Conservation (phyloP, 2,888 invertebrate species). For the Catonia carolina region DNA sequence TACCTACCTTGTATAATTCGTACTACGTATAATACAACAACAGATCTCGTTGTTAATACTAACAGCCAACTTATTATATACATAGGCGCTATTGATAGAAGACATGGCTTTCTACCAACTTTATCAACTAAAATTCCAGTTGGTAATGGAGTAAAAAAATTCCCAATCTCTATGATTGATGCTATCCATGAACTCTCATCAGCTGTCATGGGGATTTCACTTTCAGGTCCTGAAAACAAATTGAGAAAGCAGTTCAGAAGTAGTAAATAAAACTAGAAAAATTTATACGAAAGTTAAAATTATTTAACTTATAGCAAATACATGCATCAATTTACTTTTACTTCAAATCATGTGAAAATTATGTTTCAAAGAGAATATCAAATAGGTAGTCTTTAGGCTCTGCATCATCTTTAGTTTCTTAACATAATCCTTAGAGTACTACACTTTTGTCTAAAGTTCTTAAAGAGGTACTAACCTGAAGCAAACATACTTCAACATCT, state of each 20-base stretch:
- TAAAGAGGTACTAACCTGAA: too few species aligned
- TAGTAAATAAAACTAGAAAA: too few species aligned
- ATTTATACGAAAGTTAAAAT: too few species aligned
- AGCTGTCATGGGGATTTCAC: conserved; percentile 28
- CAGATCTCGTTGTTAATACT: conserved; percentile 29
- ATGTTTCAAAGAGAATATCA: too few species aligned
- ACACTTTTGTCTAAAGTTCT: too few species aligned
- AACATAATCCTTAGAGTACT: too few species aligned
- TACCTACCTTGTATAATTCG: conserved; percentile 33
- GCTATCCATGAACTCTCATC: conserved; percentile 34
- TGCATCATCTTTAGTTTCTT: too few species aligned
- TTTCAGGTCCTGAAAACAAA: conserved; percentile 10
- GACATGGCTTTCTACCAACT: conserved; percentile 31
- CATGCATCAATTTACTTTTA: too few species aligned
- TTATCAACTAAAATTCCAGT: conserved; percentile 32
- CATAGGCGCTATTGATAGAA: conserved; percentile 31
- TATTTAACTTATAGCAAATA: too few species aligned
- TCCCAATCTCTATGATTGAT: conserved; percentile 33
- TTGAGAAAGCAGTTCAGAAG: neutral
- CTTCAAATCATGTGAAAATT: too few species aligned
- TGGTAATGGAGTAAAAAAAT: conserved; percentile 33
- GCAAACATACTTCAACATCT: too few species aligned
- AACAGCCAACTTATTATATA: conserved; percentile 32
- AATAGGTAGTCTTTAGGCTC: too few species aligned
- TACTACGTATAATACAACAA: conserved; percentile 30